Conservation (phyloP, 2,888 invertebrate genomes). For the Phengaris alcon region DNA sequence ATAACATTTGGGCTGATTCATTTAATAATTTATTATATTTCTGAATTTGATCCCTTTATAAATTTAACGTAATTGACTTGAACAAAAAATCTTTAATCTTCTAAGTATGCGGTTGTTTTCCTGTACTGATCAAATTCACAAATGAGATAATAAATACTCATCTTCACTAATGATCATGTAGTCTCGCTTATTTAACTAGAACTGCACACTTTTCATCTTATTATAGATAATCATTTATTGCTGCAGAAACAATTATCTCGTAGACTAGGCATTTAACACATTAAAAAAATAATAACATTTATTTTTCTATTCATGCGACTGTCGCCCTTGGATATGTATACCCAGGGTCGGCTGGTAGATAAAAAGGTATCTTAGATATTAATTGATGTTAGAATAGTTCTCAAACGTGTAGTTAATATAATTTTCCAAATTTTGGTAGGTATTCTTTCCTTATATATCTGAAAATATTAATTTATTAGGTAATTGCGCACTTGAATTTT, state of each 20-base stretch:
- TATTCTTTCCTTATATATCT: too few relatives aligned
- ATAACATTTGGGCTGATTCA: conserved; percentile 1
- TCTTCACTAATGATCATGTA: not conserved
- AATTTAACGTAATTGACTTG: not conserved
- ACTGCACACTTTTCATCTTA: not conserved
- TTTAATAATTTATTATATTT: conserved; percentile 9
- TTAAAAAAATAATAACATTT: not conserved
- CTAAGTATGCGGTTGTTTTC: not conserved
- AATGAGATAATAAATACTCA: not conserved
- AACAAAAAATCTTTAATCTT: not conserved
- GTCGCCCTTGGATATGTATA: not conserved
- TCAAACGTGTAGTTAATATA: not conserved
- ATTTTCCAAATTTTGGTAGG: too few relatives aligned
- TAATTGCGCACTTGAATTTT: too few relatives aligned
- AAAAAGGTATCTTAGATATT: conserved; percentile 23
- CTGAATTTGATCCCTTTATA: conserved; percentile 18
- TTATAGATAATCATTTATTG: not conserved
- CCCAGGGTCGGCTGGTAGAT: conserved; percentile 25
- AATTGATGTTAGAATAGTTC: not conserved
- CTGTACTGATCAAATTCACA: conserved; percentile 18
- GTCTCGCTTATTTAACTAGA: conserved; percentile 8
- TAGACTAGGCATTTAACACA: not conserved
- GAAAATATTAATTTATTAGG: too few relatives aligned
- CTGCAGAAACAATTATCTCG: not conserved
- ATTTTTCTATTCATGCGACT: conserved; percentile 20